A percentile compares a stretch with the other conserved stretches of the same genome.
These are phyloP conservation scores for Cyanocitta stelleri DNA, from an alignment of 2,113 vertebrate genomes.

Conservation along the genomic window DNA sequence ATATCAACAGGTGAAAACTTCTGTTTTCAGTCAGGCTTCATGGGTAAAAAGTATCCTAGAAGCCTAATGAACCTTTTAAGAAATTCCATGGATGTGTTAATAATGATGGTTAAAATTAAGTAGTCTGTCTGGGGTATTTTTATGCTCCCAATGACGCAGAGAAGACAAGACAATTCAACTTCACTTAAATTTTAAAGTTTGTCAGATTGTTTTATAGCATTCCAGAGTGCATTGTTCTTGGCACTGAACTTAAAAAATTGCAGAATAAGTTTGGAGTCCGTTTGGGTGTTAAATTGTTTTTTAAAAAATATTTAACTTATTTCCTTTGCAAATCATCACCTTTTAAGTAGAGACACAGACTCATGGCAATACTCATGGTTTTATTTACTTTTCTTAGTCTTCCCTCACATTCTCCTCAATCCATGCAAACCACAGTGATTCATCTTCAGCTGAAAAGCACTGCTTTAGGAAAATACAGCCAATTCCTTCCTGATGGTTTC, in stretches of 20 bases:
- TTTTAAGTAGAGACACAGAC: not conserved
- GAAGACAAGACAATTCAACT: not conserved
- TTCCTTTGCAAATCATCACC: not conserved
- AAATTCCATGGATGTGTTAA: not conserved
- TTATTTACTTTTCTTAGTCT: not conserved
- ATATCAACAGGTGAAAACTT: not conserved
- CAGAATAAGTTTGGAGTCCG: not conserved
- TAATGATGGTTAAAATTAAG: not conserved
- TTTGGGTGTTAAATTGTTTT: not conserved
- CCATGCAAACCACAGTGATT: not conserved
- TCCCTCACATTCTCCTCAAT: not conserved
- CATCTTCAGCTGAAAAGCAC: not conserved
- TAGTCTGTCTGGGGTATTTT: not conserved
- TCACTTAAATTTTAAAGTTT: not conserved
- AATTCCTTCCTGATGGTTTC: rapidly evolving
- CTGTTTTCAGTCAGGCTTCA: not conserved
- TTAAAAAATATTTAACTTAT: not conserved
- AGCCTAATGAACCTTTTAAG: not conserved
- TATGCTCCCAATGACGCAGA: not conserved
- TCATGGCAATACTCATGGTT: not conserved
- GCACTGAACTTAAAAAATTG: not conserved
- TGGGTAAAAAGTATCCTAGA: not conserved
- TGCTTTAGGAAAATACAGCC: not conserved
- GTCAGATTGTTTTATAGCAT: not conserved
- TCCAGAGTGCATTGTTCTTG: not conserved